Evolutionary conservation across 2,888 invertebrate species (phyloP).

Genomic region (Phasia obesa): DNA sequence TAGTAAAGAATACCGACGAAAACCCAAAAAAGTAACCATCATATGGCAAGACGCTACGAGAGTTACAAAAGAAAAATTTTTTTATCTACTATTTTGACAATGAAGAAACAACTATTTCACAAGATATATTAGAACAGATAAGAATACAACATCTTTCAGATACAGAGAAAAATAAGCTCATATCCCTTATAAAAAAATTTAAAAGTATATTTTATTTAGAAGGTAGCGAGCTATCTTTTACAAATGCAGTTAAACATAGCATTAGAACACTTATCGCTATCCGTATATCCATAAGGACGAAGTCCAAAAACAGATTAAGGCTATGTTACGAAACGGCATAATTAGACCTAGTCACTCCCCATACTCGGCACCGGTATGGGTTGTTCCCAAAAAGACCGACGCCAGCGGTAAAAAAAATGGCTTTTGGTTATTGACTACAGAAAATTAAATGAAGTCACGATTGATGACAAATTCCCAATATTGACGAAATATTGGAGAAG

Average conservation of each 20-base stretch:
- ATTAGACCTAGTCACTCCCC: conserved; percentile 36
- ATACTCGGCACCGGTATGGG: conserved; percentile 48
- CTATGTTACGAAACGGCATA: conserved; percentile 46
- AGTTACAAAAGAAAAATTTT: conserved; percentile 21
- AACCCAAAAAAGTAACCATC: conserved; percentile 4
- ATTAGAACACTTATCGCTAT: conserved; percentile 32
- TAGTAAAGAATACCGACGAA: conserved; percentile 4
- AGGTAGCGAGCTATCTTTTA: conserved; percentile 17
- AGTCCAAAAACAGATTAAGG: conserved; percentile 35
- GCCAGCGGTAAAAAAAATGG: conserved; percentile 43
- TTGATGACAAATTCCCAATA: conserved; percentile 41
- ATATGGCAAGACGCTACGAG: conserved; percentile 6
- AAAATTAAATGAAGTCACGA: conserved; percentile 41
- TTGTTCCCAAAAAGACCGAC: conserved; percentile 50
- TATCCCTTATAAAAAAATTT: conserved; percentile 21
- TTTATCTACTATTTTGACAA: conserved; percentile 10
- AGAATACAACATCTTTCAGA: conserved; percentile 31
- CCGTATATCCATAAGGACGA: conserved; percentile 42
- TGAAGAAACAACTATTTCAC: conserved; percentile 10
- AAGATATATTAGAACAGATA: conserved; percentile 26
- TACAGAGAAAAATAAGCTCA: conserved; percentile 19
- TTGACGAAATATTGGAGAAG: conserved; percentile 39
- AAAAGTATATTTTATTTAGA: conserved; percentile 18
- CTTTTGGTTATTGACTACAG: conserved; percentile 51
- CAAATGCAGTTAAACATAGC: background rate